These are phyloP conservation scores for Chloroceryle amazona DNA, from an alignment of 2,797 vertebrate genomes.

Conservation along the genomic window DNA sequence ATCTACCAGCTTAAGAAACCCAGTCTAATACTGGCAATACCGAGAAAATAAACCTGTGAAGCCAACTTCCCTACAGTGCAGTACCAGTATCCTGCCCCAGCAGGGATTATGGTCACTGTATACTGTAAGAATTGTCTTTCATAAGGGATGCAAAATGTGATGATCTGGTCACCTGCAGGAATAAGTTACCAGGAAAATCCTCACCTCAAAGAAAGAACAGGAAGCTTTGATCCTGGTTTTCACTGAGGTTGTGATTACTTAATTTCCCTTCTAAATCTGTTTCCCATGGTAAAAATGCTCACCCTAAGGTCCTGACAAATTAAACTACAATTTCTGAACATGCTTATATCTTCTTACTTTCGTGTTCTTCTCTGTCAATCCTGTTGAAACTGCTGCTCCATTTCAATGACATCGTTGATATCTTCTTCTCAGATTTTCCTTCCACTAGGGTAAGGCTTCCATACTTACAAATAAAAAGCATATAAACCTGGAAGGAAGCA, in stretches of 20 bases:
- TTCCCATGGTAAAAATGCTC: background rate
- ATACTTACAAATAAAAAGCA: background rate
- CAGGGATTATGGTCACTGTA: background rate
- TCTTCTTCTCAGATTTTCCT: background rate
- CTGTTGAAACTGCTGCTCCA: background rate
- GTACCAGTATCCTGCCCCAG: background rate
- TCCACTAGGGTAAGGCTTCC: background rate
- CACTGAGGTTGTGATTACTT: background rate
- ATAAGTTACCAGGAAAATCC: background rate
- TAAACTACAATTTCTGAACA: background rate
- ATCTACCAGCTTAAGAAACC: background rate
- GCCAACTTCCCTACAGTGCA: background rate
- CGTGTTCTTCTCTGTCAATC: background rate
- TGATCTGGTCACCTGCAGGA: background rate
- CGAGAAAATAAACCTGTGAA: background rate
- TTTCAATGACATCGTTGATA: background rate
- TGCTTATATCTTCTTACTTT: background rate
- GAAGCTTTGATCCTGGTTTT: background rate
- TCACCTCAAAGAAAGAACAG: background rate
- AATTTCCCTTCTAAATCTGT: background rate
- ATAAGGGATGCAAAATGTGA: background rate
- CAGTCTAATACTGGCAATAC: background rate
- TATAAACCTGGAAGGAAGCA: background rate
- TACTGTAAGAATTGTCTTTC: background rate
- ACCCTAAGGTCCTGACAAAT: background rate